Evolutionary conservation across 2,113 vertebrate species (phyloP).

Genomic region (Etheostoma spectabile): DNA sequence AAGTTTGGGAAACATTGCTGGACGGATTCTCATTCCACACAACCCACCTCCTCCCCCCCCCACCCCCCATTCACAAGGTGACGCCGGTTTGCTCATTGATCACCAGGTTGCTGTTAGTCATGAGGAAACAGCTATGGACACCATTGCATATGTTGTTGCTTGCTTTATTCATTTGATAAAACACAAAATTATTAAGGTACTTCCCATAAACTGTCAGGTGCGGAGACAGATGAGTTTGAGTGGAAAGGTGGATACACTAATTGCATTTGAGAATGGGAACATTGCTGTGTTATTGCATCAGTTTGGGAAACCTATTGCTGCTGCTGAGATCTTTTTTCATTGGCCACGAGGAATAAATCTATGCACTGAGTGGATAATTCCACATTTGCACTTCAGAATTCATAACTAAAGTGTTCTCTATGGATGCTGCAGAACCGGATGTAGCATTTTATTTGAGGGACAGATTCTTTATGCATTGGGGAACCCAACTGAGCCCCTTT

Average conservation of each 20-base stretch:
- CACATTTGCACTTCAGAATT: slow-evolving; percentile 13
- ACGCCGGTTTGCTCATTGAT: slow-evolving; percentile 63
- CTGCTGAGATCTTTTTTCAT: background rate
- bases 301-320: background rate
- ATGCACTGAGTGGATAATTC: slow-evolving; percentile 7
- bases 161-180: background rate
- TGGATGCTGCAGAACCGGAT: slow-evolving; percentile 22
- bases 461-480: slow-evolving; percentile 1
- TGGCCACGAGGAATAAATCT: background rate
- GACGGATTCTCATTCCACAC: slow-evolving; percentile 63
- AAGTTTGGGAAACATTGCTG: too few species aligned
- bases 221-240: background rate
- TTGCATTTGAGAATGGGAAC: slow-evolving; percentile 11
- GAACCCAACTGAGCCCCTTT: background rate
- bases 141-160: background rate
- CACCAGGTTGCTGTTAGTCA: slow-evolving; percentile 47
- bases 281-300: slow-evolving; percentile 6
- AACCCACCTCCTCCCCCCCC: background rate
- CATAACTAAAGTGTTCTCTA: slow-evolving; percentile 12
- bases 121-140: slow-evolving; percentile 2
- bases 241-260: slow-evolving; percentile 21
- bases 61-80: slow-evolving; percentile 21
- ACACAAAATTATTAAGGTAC: background rate
- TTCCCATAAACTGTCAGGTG: slow-evolving; percentile 24
- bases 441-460: slow-evolving; percentile 11